Evolutionary conservation across 2,113 vertebrate genomes (phyloP), one percentile per base, ranked within the genome.

Genomic region (Hoplias malabaricus): DNA sequence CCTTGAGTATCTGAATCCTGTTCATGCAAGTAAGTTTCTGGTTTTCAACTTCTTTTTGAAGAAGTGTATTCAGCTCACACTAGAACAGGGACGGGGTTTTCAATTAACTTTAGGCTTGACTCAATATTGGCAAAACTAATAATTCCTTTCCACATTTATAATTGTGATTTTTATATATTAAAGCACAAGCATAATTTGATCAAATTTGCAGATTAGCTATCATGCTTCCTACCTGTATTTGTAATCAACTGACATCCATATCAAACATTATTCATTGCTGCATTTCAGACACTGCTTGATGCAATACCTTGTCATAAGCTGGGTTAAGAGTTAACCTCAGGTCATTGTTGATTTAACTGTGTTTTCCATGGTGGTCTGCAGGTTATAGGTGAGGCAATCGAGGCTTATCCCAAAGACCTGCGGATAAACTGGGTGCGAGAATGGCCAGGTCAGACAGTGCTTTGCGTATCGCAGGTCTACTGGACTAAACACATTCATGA

Each of bases 401-500:
- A 84, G 43, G 94, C 94, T 1, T 96, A 96, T 80, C 89, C 90
- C 14, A 88, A 88, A 48, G 79, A 87, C 70, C 2, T 77, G 54
- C 90, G 94, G 67, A 93, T 93, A 73, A 74, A 92, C 2, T 96
- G 94, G 95, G 94, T 98, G 65, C 88, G 91, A 59, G 92, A 92
- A 1, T 96, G 95, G 94, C 96, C 96, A 0, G 95, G 96, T 36
- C 95, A 98, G 86, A 91, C 94, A 2, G 95, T 96, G 50, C 91
- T 98, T 66, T 98, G 95, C 75, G 95, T 96, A 48, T 97, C 96
- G 3, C 96, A 98, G 53, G 90, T 88, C 42, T 96, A 92, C 81
- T 98, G 96, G 95, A 98, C 95, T 0, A 81, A 75, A 48, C 84
- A 95, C 77, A 94, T 97, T 40, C 92, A 98, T 63, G 56, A 84